phyloP scores from a whole-genome alignment of 30 jellyfish, hydroid and myxozoan species.

The Cassiopea xamachana region DNA sequence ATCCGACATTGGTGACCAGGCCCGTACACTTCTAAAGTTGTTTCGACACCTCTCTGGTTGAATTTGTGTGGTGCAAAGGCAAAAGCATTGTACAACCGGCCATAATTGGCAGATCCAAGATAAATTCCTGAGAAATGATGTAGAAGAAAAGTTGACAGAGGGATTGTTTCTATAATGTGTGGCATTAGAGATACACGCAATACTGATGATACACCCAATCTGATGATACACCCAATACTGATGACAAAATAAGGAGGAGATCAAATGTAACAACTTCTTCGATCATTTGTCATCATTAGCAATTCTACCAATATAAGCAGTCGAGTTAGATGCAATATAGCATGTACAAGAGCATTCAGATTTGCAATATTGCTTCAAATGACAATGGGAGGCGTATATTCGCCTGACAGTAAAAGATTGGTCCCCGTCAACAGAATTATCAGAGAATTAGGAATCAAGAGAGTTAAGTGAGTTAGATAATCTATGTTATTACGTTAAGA shows the following conservation, averaged over 20 bases:
- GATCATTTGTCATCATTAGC: not conserved
- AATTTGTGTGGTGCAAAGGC: too few species aligned
- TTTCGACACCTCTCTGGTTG: too few species aligned
- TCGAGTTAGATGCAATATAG: not conserved
- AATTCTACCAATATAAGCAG: not conserved
- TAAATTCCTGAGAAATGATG: too few species aligned
- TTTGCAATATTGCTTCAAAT: not conserved
- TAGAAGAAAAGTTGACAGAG: too few species aligned
- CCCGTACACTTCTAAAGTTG: too few species aligned
- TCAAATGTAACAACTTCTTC: not conserved
- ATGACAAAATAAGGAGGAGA: constrained; percentile 10
- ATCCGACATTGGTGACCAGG: too few species aligned
- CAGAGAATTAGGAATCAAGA: constrained; percentile 1
- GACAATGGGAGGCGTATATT: constrained; percentile 5
- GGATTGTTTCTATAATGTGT: too few species aligned
- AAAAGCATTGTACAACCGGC: too few species aligned
- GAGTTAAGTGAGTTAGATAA: not conserved
- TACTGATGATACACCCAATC: too few species aligned
- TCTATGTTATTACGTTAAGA: constrained; percentile 1
- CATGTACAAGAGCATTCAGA: not conserved
- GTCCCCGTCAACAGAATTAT: not conserved
- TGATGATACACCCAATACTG: not conserved
- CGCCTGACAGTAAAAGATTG: not conserved
- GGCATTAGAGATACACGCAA: too few species aligned
- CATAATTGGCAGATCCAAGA: too few species aligned